phyloP scores from a whole-genome alignment of 2,113 vertebrate species.

The Eidolon helvum region DNA sequence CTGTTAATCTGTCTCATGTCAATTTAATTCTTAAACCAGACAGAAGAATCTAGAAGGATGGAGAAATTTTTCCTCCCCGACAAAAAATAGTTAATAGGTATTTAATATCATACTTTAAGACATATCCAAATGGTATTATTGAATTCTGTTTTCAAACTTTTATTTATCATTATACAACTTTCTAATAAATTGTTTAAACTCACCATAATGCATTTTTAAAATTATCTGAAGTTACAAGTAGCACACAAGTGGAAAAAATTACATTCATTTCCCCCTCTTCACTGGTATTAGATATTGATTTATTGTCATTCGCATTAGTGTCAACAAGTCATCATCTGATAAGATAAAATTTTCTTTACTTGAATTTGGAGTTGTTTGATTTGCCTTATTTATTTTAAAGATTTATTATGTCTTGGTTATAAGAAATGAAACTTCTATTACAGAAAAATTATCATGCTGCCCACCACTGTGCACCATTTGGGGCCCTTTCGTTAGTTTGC shows the following conservation, averaged over 20 bases:
- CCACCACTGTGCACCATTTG: conserved; percentile 40
- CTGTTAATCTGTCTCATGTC: background rate
- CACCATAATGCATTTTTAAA: background rate
- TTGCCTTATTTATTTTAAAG: conserved; percentile 74
- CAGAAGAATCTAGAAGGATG: background rate
- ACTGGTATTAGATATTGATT: conserved; percentile 52
- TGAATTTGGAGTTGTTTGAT: conserved; percentile 67
- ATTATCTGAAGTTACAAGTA: background rate
- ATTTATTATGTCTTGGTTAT: conserved; percentile 10
- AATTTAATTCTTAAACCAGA: background rate
- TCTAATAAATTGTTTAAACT: background rate
- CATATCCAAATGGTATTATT: background rate
- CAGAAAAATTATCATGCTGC: conserved; percentile 45
- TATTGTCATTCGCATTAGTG: conserved; percentile 62
- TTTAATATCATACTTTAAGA: background rate
- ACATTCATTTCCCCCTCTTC: background rate
- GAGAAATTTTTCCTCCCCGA: background rate
- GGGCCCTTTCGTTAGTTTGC: conserved; percentile 48
- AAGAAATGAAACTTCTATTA: conserved; percentile 46
- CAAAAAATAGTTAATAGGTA: background rate
- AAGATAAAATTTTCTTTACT: conserved; percentile 71
- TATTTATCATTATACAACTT: background rate
- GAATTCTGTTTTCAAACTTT: background rate
- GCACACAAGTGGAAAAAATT: background rate
- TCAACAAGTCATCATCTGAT: conserved; percentile 69